Percentiles rank a stretch among this genome's conserved stretches.
These are phyloP conservation scores for Bos javanicus DNA, from an alignment of 2,113 vertebrate genomes.

Conservation along the genomic window DNA sequence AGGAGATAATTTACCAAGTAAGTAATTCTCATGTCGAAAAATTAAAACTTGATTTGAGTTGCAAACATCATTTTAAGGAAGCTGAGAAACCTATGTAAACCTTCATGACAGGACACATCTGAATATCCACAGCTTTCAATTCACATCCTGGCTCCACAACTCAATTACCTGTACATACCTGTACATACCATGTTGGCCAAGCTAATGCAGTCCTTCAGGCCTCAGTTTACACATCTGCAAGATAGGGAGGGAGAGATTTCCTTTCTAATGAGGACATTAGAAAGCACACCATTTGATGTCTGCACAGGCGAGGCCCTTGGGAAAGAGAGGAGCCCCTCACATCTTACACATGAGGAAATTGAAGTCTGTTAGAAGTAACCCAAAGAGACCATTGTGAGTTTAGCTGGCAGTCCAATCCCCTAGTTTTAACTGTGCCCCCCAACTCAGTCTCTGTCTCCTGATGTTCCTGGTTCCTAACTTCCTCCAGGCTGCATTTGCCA, in stretches of 20 bases:
- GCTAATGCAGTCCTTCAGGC: neutral
- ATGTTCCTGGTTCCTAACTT: neutral
- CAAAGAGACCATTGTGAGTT: neutral
- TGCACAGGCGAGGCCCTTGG: neutral
- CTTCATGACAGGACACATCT: neutral
- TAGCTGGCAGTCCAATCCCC: neutral
- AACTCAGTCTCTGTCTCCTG: neutral
- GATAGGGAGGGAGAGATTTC: neutral
- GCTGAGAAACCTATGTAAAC: neutral
- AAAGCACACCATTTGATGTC: neutral
- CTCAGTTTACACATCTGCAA: neutral
- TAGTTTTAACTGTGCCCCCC: neutral
- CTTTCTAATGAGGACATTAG: neutral
- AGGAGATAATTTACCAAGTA: neutral
- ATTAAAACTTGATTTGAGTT: neutral
- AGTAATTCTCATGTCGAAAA: neutral
- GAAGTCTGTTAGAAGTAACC: neutral
- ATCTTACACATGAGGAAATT: neutral
- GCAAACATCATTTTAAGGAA: neutral
- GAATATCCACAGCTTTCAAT: neutral
- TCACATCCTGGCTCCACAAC: neutral
- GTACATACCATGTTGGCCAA: accelerated
- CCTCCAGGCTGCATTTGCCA: neutral
- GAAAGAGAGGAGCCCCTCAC: neutral
- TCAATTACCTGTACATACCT: neutral